Evolutionary conservation across 2,113 vertebrate species (phyloP).

Genomic region (Chinchilla lanigera): DNA sequence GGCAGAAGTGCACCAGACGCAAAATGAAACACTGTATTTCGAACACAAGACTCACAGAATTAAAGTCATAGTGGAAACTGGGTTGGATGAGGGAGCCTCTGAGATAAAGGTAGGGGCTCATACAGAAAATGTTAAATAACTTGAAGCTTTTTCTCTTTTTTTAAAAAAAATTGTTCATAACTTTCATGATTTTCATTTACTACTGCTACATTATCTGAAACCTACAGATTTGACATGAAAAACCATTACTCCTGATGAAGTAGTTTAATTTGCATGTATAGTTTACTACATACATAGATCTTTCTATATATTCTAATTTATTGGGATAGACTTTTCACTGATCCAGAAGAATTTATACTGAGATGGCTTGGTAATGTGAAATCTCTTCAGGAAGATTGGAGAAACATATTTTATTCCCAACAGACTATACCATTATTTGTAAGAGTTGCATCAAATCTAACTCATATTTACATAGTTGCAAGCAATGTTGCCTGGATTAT

Average conservation of each 20-base stretch:
- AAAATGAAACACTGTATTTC: background rate
- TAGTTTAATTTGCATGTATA: slow-evolving; percentile 47
- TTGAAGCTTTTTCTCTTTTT: background rate
- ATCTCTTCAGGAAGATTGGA: slow-evolving; percentile 55
- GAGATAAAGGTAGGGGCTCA: background rate
- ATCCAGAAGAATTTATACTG: slow-evolving; percentile 43
- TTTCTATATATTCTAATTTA: slow-evolving; percentile 48
- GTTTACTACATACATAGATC: background rate
- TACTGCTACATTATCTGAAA: background rate
- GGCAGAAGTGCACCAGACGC: background rate
- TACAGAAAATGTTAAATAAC: background rate
- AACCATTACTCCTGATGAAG: background rate
- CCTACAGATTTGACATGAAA: background rate
- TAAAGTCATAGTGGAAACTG: background rate
- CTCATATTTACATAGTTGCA: slow-evolving; percentile 31
- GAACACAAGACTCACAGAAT: background rate
- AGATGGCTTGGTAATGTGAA: slow-evolving; percentile 53
- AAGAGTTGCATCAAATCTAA: slow-evolving; percentile 48
- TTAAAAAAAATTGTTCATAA: background rate
- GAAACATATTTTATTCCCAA: slow-evolving; percentile 49
- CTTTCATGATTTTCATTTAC: background rate
- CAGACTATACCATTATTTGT: slow-evolving; percentile 48
- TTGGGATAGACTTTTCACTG: background rate
- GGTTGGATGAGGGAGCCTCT: background rate
- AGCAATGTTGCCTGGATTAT: background rate